Percentiles rank a stretch among this genome's conserved stretches.
phyloP scores from a whole-genome alignment of 2,888 invertebrate species.

The Mechanitis mazaeus region DNA sequence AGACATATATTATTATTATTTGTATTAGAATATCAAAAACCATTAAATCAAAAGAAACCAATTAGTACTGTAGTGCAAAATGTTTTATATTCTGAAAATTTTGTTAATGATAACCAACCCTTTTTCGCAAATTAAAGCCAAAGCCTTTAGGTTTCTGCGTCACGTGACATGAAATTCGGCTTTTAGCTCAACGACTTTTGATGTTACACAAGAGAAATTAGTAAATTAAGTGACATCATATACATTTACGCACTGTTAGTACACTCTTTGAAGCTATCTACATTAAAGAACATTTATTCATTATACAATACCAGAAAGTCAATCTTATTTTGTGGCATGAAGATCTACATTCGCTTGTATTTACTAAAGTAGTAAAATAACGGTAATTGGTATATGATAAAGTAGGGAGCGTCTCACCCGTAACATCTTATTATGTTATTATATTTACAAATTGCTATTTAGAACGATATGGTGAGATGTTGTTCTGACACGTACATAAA shows the following conservation, averaged over 20 bases:
- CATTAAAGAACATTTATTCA: not conserved
- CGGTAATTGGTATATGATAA: constrained; percentile 6
- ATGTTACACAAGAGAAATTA: constrained; percentile 23
- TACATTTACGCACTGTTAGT: constrained; percentile 15
- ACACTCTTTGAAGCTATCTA: constrained; percentile 16
- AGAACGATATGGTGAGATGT: not conserved
- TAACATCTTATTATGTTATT: constrained; percentile 11
- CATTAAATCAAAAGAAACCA: constrained; percentile 1
- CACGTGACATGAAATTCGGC: constrained; percentile 16
- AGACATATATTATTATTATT: no score
- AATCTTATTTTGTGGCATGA: not conserved
- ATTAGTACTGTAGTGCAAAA: no score
- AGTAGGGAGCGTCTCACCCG: constrained; percentile 8
- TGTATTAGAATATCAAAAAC: not conserved
- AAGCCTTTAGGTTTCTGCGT: constrained; percentile 18
- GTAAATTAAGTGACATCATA: constrained; percentile 22
- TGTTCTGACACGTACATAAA: not conserved
- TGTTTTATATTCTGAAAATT: not conserved
- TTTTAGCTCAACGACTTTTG: constrained; percentile 17
- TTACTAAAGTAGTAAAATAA: not conserved
- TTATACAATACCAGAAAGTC: not conserved
- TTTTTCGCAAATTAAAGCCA: constrained; percentile 13
- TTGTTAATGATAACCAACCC: not conserved
- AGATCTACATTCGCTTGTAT: not conserved
- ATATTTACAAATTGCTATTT: constrained; percentile 10